Evolutionary conservation across 1,140 invertebrate species (phyloP), one percentile per base, ranked within the genome.

Genomic region (Ditylenchus dipsaci): DNA sequence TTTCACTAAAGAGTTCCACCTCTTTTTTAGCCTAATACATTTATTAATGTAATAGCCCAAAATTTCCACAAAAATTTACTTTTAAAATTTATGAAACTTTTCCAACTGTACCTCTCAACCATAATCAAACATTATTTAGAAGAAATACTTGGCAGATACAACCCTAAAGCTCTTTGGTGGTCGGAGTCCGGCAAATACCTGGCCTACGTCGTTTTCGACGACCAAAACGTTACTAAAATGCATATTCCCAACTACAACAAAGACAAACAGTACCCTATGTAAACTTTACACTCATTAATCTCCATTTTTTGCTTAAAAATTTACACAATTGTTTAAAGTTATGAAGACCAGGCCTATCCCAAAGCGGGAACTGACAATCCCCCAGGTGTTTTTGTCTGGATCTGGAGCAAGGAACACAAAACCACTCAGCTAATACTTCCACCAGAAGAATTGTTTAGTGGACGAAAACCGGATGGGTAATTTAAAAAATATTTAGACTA

Each of bases 121-220:
- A 38, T 11, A 38, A 38, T 38, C 33, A n/a, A 9, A 43, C 1
- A 63, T 23, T 15, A 63, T 67, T 17, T 38, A 69, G 70, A 72
- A 63, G 69, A 72, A 57, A 74, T 72, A 3, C 53, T 73, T 3
- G 38, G 27, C 21, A 53, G 49, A 53, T 19, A 53, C n/a, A 43
- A 47, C 26, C 64, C 69, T 17, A 73, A 69, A 30, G 45, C 67
- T n/a, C 1, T 72, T 30, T 72, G 71, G 71, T 72, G 70, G 70
- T 72, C 70, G 9, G 42, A 59, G 29, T 72, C 70, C 1, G 70
- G 70, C 1, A 38, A 57, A 26, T 72, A 73, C 71, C 21, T 72
- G 49, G 70, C 70, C 13, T 72, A 64, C 38, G 69, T 69, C 13
- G 21, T 60, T 19, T 72, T 67, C 19, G 70, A 72, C 56, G 59